Conservation (phyloP, 2,113 vertebrate species). For the Pedionomus torquatus region DNA sequence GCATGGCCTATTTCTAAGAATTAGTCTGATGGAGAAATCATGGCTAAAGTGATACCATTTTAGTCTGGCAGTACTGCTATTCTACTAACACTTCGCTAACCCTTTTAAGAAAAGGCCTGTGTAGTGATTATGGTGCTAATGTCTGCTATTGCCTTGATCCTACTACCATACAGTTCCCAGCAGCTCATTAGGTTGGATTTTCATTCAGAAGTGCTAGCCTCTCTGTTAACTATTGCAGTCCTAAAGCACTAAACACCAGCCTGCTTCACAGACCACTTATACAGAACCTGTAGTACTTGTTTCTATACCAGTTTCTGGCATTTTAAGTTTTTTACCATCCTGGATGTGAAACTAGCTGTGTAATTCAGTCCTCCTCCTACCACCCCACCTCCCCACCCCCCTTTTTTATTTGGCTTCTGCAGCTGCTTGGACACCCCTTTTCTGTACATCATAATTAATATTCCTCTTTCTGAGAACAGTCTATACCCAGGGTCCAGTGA, state of each 20-base stretch:
- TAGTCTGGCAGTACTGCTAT: neutral
- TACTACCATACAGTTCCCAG: neutral
- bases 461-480: neutral
- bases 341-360: neutral
- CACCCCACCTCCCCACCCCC: no score
- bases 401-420: neutral
- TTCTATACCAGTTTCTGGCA: neutral
- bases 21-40: conserved; percentile 35
- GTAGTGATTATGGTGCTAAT: neutral
- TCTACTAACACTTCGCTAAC: neutral
- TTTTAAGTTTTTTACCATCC: neutral
- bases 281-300: neutral
- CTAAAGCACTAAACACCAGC: neutral
- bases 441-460: neutral
- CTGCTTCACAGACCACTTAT: neutral
- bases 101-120: neutral
- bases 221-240: neutral
- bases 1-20: conserved; percentile 54
- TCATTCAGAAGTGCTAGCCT: neutral
- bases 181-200: neutral
- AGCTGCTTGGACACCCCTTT: neutral
- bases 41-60: neutral
- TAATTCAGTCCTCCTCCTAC: neutral
- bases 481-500: neutral
- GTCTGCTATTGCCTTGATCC: neutral